Percentiles rank a stretch among this genome's conserved stretches.
Conservation (phyloP, 2,888 invertebrate species). For the Cosmorhoe ocellata region DNA sequence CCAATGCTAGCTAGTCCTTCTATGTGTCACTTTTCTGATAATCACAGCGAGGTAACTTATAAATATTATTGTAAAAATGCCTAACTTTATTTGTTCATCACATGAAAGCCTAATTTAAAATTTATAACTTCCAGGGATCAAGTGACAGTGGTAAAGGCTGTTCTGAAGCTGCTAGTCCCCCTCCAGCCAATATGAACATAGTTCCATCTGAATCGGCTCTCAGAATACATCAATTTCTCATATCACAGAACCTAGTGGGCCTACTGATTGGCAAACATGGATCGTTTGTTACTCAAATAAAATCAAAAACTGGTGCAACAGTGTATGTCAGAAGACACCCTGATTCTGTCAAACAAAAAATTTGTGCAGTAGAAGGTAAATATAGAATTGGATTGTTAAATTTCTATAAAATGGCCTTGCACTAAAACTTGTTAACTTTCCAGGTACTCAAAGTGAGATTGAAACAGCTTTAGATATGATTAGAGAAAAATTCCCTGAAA, state of each 20-base stretch:
- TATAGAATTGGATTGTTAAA: neutral
- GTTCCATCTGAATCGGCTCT: slow-evolving; percentile 70
- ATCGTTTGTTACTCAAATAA: slow-evolving; percentile 90
- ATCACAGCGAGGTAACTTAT: slow-evolving; percentile 84
- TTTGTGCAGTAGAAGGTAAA: slow-evolving; percentile 92
- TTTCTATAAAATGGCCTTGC: neutral
- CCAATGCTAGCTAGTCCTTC: slow-evolving; percentile 86
- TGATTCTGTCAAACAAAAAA: slow-evolving; percentile 87
- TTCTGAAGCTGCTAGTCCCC: slow-evolving; percentile 87
- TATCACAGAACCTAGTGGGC: slow-evolving; percentile 90
- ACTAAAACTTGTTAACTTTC: slow-evolving; percentile 19
- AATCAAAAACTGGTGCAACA: slow-evolving; percentile 89
- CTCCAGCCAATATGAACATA: slow-evolving; percentile 83
- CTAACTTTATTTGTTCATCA: neutral
- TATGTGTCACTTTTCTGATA: slow-evolving; percentile 86
- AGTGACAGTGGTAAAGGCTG: slow-evolving; percentile 93
- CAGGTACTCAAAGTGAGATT: slow-evolving; percentile 89
- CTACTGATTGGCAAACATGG: slow-evolving; percentile 93
- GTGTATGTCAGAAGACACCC: slow-evolving; percentile 91
- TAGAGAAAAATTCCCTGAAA: slow-evolving; percentile 91
- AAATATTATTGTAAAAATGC: neutral
- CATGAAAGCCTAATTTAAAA: neutral
- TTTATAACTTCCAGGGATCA: slow-evolving; percentile 81
- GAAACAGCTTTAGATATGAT: slow-evolving; percentile 92
- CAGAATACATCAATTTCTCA: slow-evolving; percentile 87